Conservation (phyloP, 1,140 invertebrate species). For the Odontomachus brunneus region DNA sequence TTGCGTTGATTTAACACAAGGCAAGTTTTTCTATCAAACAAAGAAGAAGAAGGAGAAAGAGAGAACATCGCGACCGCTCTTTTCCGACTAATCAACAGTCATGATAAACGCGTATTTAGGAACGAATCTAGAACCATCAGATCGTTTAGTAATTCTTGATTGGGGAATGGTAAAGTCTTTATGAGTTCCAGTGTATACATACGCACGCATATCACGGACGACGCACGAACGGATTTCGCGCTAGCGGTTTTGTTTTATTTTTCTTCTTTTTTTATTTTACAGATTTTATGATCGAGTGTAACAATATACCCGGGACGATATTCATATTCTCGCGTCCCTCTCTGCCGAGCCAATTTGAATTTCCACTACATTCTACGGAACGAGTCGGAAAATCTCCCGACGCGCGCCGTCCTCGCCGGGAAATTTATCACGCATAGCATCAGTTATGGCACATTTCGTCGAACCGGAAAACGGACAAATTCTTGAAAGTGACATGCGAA, state of each 20-base stretch:
- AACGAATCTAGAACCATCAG: too few relatives aligned
- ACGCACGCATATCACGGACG: too few relatives aligned
- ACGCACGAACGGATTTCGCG: too few relatives aligned
- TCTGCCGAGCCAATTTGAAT: constrained; percentile 17
- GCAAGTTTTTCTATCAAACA: too few relatives aligned
- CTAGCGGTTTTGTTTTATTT: not conserved
- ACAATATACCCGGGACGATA: constrained; percentile 5
- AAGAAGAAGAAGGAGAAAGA: too few relatives aligned
- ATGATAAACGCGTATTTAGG: too few relatives aligned
- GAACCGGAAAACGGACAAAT: constrained; percentile 13
- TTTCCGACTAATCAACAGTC: too few relatives aligned
- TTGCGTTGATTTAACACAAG: too few relatives aligned
- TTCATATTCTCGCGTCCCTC: constrained; percentile 34
- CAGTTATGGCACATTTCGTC: constrained; percentile 27
- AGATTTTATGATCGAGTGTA: constrained; percentile 3
- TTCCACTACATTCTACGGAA: constrained; percentile 41
- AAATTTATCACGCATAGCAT: constrained; percentile 45
- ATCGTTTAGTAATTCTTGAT: too few relatives aligned
- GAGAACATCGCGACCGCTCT: too few relatives aligned
- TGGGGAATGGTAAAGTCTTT: too few relatives aligned
- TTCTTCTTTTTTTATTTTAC: constrained; percentile 11
- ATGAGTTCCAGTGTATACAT: too few relatives aligned
- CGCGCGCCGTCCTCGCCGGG: not conserved
- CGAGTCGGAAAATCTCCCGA: constrained; percentile 38
- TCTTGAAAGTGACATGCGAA: not conserved